Evolutionary conservation across 2,797 vertebrate species (phyloP).

Genomic region (Microctenopoma stevenorrisi): DNA sequence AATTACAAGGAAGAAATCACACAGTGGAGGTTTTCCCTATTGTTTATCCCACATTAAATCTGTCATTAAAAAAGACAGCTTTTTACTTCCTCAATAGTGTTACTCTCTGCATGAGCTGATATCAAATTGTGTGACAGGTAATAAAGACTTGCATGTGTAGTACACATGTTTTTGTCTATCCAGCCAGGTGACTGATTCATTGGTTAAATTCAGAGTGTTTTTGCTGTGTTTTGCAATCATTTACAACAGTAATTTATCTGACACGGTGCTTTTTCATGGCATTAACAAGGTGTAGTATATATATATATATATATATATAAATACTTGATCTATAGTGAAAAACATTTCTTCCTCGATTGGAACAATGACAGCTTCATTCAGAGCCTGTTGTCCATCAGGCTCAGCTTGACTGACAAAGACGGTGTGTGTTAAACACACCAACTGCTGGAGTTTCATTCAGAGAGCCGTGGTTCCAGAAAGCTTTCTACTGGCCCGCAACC

Average conservation of each 20-base stretch:
- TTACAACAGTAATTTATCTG: background rate
- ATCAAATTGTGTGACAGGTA: conserved; percentile 18
- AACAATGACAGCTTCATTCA: background rate
- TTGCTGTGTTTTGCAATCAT: background rate
- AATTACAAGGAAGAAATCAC: conserved; percentile 63
- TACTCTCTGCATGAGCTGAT: conserved; percentile 35
- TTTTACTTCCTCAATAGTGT: conserved; percentile 44
- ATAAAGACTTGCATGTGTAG: conserved; percentile 17
- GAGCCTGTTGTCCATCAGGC: background rate
- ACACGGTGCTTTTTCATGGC: conserved; percentile 33
- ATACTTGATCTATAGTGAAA: background rate
- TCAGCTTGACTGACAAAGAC: conserved; percentile 5
- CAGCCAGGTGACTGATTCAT: conserved; percentile 38
- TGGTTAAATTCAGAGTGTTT: conserved; percentile 27
- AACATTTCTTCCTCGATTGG: background rate
- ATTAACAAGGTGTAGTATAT: background rate
- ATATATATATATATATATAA: background rate
- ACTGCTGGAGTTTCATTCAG: background rate
- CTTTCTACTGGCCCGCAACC: conserved; percentile 10
- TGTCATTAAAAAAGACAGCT: conserved; percentile 23
- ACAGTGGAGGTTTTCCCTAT: conserved; percentile 24
- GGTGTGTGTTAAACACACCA: conserved; percentile 2
- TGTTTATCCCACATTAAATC: conserved; percentile 61
- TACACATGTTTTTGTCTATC: background rate
- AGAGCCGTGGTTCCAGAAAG: background rate